Evolutionary conservation across 2,888 invertebrate genomes (phyloP).

Genomic region (Parnassius mnemosyne): DNA sequence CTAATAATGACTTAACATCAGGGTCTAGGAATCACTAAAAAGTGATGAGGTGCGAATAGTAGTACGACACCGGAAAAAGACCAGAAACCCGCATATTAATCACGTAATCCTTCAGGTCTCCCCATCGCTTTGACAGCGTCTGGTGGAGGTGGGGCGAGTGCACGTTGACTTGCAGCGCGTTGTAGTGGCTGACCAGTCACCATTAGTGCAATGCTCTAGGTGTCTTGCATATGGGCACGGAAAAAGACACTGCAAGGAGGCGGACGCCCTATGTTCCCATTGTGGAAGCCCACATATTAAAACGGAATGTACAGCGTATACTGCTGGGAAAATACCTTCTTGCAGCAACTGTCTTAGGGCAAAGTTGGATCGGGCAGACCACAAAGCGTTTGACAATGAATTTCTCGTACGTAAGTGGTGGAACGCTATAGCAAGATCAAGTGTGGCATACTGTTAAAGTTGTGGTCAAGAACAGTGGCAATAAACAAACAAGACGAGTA

Average conservation of each 20-base stretch:
- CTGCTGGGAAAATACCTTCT: neutral
- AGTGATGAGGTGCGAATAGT: neutral
- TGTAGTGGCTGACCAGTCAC: neutral
- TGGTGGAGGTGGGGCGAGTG: neutral
- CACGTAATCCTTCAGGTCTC: neutral
- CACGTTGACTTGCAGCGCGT: neutral
- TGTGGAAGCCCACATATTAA: neutral
- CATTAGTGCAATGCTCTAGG: neutral
- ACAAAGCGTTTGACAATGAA: neutral
- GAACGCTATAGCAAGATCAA: neutral
- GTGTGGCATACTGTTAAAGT: slow-evolving; percentile 1
- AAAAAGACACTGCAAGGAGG: neutral
- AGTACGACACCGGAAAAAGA: neutral
- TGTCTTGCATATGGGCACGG: neutral
- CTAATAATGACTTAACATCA: no score
- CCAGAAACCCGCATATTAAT: neutral
- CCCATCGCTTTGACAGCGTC: neutral
- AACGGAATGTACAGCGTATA: neutral
- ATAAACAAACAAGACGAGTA: no score
- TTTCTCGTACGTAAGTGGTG: neutral
- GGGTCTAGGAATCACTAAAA: no score
- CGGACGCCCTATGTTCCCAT: neutral
- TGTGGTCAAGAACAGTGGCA: no score
- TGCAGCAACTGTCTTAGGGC: neutral
- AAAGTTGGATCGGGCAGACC: neutral